Conservation (phyloP, 2,797 vertebrate species). For the Pterois miles region DNA sequence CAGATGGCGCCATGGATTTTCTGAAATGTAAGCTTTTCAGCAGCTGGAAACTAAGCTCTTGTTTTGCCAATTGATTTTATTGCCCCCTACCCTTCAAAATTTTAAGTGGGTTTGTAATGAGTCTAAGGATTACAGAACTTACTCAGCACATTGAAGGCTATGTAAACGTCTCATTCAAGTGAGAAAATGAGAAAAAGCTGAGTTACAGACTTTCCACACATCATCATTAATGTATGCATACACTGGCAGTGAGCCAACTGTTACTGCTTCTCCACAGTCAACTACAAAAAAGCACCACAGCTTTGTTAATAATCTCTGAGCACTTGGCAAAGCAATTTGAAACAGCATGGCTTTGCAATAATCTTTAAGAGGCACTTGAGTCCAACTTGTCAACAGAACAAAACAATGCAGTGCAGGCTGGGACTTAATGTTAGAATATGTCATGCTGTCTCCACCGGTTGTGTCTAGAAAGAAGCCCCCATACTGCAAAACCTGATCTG, state of each 20-base stretch:
- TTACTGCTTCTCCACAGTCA: slow-evolving; percentile 27
- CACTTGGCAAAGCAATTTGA: slow-evolving; percentile 50
- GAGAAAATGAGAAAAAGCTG: slow-evolving; percentile 29
- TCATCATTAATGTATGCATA: slow-evolving; percentile 52
- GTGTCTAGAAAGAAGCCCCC: too few relatives aligned
- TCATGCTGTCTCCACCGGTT: neutral
- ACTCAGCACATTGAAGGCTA: slow-evolving; percentile 51
- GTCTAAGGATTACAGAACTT: slow-evolving; percentile 50
- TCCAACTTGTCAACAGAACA: slow-evolving; percentile 55
- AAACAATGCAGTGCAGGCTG: slow-evolving; percentile 11
- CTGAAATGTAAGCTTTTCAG: slow-evolving; percentile 31
- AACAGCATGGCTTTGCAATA: slow-evolving; percentile 58
- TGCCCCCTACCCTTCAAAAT: slow-evolving; percentile 10
- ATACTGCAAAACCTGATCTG: too few relatives aligned
- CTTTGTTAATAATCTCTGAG: slow-evolving; percentile 57
- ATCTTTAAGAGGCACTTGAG: slow-evolving; percentile 60
- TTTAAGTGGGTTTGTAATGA: slow-evolving; percentile 52
- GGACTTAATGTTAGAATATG: slow-evolving; percentile 12
- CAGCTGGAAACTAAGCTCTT: slow-evolving; percentile 31
- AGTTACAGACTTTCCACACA: slow-evolving; percentile 31
- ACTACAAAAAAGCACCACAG: slow-evolving; percentile 22
- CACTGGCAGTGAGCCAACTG: slow-evolving; percentile 41
- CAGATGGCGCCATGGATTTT: neutral
- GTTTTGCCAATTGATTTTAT: slow-evolving; percentile 53
- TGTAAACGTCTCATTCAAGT: slow-evolving; percentile 44